Percentiles rank a stretch among this genome's conserved stretches.
phyloP scores from a whole-genome alignment of 2,888 invertebrate genomes.

The Philonicus albiceps region DNA sequence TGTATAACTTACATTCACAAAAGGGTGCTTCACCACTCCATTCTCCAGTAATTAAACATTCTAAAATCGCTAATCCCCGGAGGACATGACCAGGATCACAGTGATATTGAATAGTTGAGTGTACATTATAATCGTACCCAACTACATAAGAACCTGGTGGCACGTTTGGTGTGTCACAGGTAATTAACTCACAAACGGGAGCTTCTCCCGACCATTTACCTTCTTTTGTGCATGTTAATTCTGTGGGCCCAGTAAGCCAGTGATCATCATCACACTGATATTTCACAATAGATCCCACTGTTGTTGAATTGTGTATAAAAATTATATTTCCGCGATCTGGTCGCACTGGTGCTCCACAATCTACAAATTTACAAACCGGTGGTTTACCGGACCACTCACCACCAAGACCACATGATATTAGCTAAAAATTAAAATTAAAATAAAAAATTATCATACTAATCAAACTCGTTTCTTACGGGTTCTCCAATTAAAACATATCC shows the following conservation, averaged over 20 bases:
- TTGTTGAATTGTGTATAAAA: slow-evolving; percentile 80
- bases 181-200: slow-evolving; percentile 86
- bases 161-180: slow-evolving; percentile 86
- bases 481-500: slow-evolving; percentile 87
- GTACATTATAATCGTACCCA: slow-evolving; percentile 88
- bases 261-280: slow-evolving; percentile 84
- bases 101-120: slow-evolving; percentile 86
- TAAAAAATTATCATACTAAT: background rate
- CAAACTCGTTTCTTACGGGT: slow-evolving; percentile 67
- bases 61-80: slow-evolving; percentile 74
- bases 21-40: slow-evolving; percentile 84
- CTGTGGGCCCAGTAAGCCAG: slow-evolving; percentile 78
- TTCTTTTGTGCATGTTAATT: slow-evolving; percentile 78
- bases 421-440: slow-evolving; percentile 63
- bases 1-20: slow-evolving; percentile 78
- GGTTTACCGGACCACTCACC: slow-evolving; percentile 84
- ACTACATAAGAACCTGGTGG: slow-evolving; percentile 87
- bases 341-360: slow-evolving; percentile 83
- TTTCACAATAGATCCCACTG: slow-evolving; percentile 79
- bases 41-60: slow-evolving; percentile 79
- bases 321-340: slow-evolving; percentile 78
- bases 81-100: slow-evolving; percentile 86
- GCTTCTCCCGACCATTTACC: slow-evolving; percentile 88
- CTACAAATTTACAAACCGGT: slow-evolving; percentile 85
- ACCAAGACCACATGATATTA: slow-evolving; percentile 83